A percentile compares a stretch with the other conserved stretches of the same genome.
phyloP scores from a whole-genome alignment of 2,888 invertebrate species.

The Netelia fuscicornis region DNA sequence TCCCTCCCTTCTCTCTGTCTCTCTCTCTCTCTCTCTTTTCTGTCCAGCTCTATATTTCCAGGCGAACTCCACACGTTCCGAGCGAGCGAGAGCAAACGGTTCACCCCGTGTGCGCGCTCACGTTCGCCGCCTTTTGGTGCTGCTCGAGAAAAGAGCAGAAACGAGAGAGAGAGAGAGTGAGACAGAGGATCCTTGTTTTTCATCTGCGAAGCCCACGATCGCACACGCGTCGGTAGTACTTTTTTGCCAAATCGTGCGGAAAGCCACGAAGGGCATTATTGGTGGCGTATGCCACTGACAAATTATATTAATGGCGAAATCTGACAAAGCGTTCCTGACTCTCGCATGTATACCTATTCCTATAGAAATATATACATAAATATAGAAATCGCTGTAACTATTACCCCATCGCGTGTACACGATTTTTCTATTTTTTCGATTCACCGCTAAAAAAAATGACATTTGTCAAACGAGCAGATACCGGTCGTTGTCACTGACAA shows the following conservation, averaged over 20 bases:
- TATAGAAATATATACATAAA: constrained; percentile 6
- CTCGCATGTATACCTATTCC: constrained; percentile 26
- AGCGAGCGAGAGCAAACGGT: constrained; percentile 38
- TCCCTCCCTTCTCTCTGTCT: constrained; percentile 66
- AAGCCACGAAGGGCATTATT: constrained; percentile 77
- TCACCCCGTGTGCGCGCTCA: constrained; percentile 64
- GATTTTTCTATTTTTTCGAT: constrained; percentile 14
- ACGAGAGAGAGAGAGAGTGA: constrained; percentile 60
- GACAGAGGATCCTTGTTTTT: constrained; percentile 75
- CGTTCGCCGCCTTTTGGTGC: constrained; percentile 67
- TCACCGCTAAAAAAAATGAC: constrained; percentile 21
- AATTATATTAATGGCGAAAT: constrained; percentile 82
- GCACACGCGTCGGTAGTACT: constrained; percentile 77
- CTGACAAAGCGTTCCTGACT: constrained; percentile 62
- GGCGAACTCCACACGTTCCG: constrained; percentile 49
- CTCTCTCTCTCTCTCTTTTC: constrained; percentile 62
- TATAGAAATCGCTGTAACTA: constrained; percentile 16
- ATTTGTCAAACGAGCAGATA: constrained; percentile 20
- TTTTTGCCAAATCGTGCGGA: constrained; percentile 84
- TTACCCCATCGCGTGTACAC: constrained; percentile 15
- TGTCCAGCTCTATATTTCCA: constrained; percentile 58
- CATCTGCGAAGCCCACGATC: constrained; percentile 70
- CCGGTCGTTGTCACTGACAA: constrained; percentile 32
- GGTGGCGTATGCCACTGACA: constrained; percentile 82
- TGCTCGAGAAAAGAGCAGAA: constrained; percentile 59